Percentiles rank a stretch among this genome's conserved stretches.
Evolutionary conservation across 2,888 invertebrate genomes (phyloP).

Genomic region (Sesia bembeciformis): DNA sequence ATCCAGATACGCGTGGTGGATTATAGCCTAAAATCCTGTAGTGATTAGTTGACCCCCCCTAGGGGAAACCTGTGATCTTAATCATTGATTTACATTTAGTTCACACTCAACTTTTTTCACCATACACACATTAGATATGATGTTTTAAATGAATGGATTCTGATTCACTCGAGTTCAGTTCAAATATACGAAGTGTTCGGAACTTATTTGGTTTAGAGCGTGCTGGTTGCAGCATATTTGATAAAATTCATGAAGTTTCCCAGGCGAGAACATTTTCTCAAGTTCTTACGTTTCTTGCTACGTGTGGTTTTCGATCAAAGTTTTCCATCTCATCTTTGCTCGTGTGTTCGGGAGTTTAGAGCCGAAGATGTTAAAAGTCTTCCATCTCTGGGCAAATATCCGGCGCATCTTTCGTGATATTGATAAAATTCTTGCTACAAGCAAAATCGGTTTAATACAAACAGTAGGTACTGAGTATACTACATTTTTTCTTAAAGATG

Average conservation of each 20-base stretch:
- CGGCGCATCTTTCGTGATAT: neutral
- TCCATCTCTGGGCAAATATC: neutral
- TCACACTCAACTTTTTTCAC: too few species aligned
- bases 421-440: neutral
- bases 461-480: too few species aligned
- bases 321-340: slow-evolving; percentile 44
- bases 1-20: too few species aligned
- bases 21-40: too few species aligned
- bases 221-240: slow-evolving; percentile 39
- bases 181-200: slow-evolving; percentile 43
- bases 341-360: slow-evolving; percentile 13
- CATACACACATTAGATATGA: too few species aligned
- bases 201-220: slow-evolving; percentile 47
- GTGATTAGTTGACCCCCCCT: too few species aligned
- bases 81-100: too few species aligned
- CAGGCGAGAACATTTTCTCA: slow-evolving; percentile 40
- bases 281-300: slow-evolving; percentile 43
- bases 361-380: slow-evolving; percentile 16
- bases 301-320: slow-evolving; percentile 64
- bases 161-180: slow-evolving; percentile 44
- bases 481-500: too few species aligned
- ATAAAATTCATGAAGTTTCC: slow-evolving; percentile 54
- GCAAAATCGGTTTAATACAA: too few species aligned
- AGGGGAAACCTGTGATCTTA: too few species aligned
- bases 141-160: slow-evolving; percentile 51